Base-by-base conservation (phyloP, 2,888 invertebrate species). In the Nasonovia ribisnigri region DNA sequence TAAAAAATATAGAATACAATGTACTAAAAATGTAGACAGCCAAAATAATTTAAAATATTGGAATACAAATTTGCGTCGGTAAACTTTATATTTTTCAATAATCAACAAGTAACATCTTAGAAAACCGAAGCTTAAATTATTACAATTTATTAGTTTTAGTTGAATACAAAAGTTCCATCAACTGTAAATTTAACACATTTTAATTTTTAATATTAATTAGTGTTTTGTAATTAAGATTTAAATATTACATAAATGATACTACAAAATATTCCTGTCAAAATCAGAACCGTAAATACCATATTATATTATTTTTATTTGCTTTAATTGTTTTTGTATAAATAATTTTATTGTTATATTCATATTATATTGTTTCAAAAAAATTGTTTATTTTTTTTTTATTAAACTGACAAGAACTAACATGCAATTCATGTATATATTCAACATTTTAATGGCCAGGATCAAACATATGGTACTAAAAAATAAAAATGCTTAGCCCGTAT, bases 181-280 rank as follows among this genome's bases (percentile, higher is more conserved):
- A 67, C 67, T 67, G 67, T 67, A 67, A n/a, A 67, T 67, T 67
- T n/a, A n/a, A n/a, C 60, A 67, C 29, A 67, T 67, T 67, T 67
- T n/a, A 67, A n/a, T 67, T 67, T n/a, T 67, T n/a, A 67, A 67
- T n/a, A n/a, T 1, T n/a, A 67, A 13, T 67, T 1, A 67, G 29
- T 29, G 13, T 67, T 67, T 67, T 67, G n/a, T 67, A 4, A 67
- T 67, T 16, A 67, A 36, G n/a, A 67, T n/a, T 67, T 67, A 1
- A 57, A 67, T 67, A 67, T 67, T n/a, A 13, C 67, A n/a, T 16
- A 67, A 67, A 67, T 67, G n/a, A n/a, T n/a, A n/a, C 5, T 13
- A n/a, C 5, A n/a, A 67, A n/a, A 67, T 67, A n/a, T 36, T 16
- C 4, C n/a, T 67, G 67, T 67, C 67, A 67, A n/a, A 16, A 16